A percentile compares a stretch with the other conserved stretches of the same genome.
phyloP scores from a whole-genome alignment of 2,113 vertebrate genomes.

The Chitala chitala region DNA sequence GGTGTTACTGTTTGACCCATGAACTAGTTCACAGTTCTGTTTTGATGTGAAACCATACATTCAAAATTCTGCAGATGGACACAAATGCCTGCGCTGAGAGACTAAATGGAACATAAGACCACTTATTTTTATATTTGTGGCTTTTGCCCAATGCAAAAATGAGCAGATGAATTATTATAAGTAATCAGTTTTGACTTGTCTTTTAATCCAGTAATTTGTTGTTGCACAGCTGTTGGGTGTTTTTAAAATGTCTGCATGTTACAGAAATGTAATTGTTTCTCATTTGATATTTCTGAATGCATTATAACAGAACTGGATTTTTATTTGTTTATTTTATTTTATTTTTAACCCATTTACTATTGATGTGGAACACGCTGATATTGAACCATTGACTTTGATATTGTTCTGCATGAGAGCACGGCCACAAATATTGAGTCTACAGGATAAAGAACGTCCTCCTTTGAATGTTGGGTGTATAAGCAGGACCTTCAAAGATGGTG shows the following conservation, averaged over 20 bases:
- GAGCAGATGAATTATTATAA: constrained; percentile 19
- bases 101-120: constrained; percentile 23
- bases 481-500: too few species aligned
- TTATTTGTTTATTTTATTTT: too few species aligned
- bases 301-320: neutral
- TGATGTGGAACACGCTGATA: constrained; percentile 3
- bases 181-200: constrained; percentile 14
- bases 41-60: neutral
- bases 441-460: neutral
- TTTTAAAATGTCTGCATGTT: constrained; percentile 30
- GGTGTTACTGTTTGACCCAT: neutral
- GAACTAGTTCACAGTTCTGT: neutral
- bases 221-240: neutral
- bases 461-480: too few species aligned
- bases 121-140: constrained; percentile 43
- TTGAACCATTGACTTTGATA: too few species aligned
- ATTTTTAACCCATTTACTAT: neutral
- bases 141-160: constrained; percentile 25
- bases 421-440: too few species aligned
- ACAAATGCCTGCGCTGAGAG: neutral
- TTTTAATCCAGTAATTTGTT: neutral
- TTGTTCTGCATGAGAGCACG: neutral
- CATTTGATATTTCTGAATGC: neutral
- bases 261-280: constrained; percentile 12
- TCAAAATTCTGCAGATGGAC: neutral